Evolutionary conservation across 2,797 vertebrate genomes (phyloP).

Genomic region (Sebastes iracundus): DNA sequence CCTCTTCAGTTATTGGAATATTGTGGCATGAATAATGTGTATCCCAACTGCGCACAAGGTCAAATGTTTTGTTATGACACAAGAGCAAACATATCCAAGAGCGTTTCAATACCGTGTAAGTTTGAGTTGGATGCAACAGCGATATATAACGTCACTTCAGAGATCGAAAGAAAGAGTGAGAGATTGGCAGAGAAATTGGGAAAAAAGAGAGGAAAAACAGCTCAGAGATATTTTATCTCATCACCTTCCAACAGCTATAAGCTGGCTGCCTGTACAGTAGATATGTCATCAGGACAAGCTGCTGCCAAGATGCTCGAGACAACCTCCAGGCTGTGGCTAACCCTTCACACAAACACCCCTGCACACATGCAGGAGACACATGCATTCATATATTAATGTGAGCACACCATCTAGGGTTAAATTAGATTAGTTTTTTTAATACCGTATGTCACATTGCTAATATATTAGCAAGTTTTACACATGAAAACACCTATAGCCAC

Average conservation of each 20-base stretch:
- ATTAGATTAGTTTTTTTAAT: background rate
- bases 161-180: background rate
- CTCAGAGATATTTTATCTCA: slow-evolving; percentile 46
- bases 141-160: slow-evolving; percentile 37
- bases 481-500: background rate
- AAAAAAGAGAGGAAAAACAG: slow-evolving; percentile 14
- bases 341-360: slow-evolving; percentile 7
- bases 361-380: background rate
- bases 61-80: slow-evolving; percentile 3
- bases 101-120: background rate
- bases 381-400: background rate
- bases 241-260: slow-evolving; percentile 34
- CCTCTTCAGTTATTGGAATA: background rate
- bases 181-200: slow-evolving; percentile 15
- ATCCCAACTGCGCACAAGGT: background rate
- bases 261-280: slow-evolving; percentile 24
- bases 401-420: background rate
- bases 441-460: background rate
- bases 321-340: background rate
- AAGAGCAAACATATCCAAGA: background rate
- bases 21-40: background rate
- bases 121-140: slow-evolving; percentile 27
- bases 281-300: slow-evolving; percentile 37
- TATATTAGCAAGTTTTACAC: background rate
- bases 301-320: slow-evolving; percentile 43